Percentiles rank a stretch among this genome's conserved stretches.
Conservation (phyloP, 2,797 vertebrate genomes). For the Gymnothorax javanicus region DNA sequence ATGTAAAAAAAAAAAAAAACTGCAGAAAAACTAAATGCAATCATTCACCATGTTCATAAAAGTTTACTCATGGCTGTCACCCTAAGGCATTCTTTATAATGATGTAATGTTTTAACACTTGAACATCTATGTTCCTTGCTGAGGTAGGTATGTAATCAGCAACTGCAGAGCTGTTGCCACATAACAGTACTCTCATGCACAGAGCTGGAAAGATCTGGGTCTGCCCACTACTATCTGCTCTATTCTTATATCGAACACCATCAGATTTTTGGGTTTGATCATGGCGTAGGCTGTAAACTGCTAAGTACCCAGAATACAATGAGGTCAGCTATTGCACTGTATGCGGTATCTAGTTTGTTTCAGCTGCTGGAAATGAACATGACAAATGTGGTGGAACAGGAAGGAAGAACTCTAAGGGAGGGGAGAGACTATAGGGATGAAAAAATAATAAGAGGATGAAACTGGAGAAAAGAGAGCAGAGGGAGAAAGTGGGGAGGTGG, state of each 20-base stretch:
- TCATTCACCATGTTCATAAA: not conserved
- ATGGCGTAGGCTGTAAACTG: not conserved
- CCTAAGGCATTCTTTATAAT: no score
- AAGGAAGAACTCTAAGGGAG: not conserved
- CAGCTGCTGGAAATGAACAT: not conserved
- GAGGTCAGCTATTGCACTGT: not conserved
- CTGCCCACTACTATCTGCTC: not conserved
- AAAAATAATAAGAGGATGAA: not conserved
- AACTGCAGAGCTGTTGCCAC: not conserved
- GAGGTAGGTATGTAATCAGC: not conserved
- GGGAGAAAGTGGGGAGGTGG: not conserved
- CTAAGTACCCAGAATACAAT: not conserved
- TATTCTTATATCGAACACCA: not conserved
- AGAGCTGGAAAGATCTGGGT: not conserved
- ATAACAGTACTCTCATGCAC: not conserved
- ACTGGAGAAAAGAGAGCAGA: not conserved
- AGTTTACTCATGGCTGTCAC: not conserved
- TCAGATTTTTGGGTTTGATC: not conserved
- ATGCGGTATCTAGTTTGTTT: not conserved
- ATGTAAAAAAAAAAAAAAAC: not conserved
- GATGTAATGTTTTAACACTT: no score
- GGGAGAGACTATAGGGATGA: slow-evolving; percentile 12
- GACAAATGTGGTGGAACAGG: not conserved
- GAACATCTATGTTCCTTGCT: no score
- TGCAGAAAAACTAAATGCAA: not conserved